Evolutionary conservation across 2,113 vertebrate genomes (phyloP).

Genomic region (Cepphus grylle): DNA sequence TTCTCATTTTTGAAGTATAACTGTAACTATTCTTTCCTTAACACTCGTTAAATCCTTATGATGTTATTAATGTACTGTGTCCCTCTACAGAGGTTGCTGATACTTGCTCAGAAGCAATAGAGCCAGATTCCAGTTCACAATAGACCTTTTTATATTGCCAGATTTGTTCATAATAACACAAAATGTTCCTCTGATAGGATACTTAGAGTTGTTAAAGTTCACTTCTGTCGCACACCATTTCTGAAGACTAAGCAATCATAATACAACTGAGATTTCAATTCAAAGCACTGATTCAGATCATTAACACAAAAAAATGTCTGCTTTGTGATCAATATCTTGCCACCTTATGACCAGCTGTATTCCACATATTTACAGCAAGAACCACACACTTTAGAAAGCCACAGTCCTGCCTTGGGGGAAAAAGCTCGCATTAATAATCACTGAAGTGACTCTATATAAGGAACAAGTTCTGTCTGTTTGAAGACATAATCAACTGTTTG

Average conservation of each 20-base stretch:
- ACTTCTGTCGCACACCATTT: not conserved
- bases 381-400: not conserved
- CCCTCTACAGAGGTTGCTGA: not conserved
- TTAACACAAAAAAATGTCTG: not conserved
- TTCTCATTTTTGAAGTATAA: not conserved
- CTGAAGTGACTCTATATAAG: not conserved
- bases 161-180: not conserved
- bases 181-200: not conserved
- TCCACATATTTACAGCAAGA: not conserved
- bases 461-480: not conserved
- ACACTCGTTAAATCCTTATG: not conserved
- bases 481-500: not conserved
- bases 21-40: not conserved
- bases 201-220: not conserved
- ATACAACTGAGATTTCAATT: not conserved
- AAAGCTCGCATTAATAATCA: not conserved
- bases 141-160: not conserved
- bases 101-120: not conserved
- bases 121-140: not conserved
- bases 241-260: not conserved
- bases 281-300: not conserved
- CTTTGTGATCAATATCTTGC: not conserved
- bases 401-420: not conserved
- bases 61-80: not conserved
- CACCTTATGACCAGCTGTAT: not conserved